phyloP scores from a whole-genome alignment of 2,113 vertebrate species.

The Sinocyclocheilus maitianheensis region DNA sequence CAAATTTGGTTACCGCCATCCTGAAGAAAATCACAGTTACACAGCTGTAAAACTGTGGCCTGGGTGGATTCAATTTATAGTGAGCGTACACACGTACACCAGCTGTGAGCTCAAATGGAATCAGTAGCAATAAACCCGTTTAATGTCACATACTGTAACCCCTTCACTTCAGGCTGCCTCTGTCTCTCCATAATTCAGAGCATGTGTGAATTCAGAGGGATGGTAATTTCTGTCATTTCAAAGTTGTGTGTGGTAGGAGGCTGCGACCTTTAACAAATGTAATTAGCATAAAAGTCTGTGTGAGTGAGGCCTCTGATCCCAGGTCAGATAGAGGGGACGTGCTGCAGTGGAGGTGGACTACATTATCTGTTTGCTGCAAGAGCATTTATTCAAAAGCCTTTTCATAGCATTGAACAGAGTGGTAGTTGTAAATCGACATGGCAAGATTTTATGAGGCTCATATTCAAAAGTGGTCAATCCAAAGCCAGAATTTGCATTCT shows the following conservation, averaged over 20 bases:
- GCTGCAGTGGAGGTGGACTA: slow-evolving; percentile 44
- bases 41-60: slow-evolving; percentile 10
- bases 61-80: slow-evolving; percentile 29
- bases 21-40: neutral
- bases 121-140: slow-evolving; percentile 25
- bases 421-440: neutral
- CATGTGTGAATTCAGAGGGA: slow-evolving; percentile 26
- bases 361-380: slow-evolving; percentile 30
- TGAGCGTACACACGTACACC: slow-evolving; percentile 16
- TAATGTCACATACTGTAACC: slow-evolving; percentile 3
- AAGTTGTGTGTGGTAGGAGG: slow-evolving; percentile 39
- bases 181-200: slow-evolving; percentile 23
- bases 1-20: neutral
- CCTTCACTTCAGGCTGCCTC: neutral
- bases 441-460: neutral
- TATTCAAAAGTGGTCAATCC: neutral
- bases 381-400: slow-evolving; percentile 3
- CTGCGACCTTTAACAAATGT: slow-evolving; percentile 48
- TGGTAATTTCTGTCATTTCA: slow-evolving; percentile 39
- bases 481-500: neutral
- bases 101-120: slow-evolving; percentile 21
- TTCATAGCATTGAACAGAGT: neutral
- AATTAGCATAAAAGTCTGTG: slow-evolving; percentile 54
- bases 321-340: slow-evolving; percentile 22
- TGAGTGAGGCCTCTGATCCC: slow-evolving; percentile 45